Conservation (phyloP, 2,888 invertebrate genomes). For the Athrips mouffetella region DNA sequence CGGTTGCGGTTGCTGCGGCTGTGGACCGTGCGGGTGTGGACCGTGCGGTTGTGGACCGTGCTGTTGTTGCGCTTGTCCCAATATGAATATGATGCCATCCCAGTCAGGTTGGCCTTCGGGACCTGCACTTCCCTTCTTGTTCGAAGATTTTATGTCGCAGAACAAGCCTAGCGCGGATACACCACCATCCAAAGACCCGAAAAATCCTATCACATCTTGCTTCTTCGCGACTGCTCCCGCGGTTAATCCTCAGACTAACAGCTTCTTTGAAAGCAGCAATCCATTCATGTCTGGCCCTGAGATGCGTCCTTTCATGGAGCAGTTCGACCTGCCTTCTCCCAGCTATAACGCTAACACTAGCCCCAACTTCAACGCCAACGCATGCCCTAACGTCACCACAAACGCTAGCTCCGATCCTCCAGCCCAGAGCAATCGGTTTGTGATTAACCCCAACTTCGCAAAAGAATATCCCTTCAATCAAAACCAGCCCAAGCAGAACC, state of each 20-base stretch:
- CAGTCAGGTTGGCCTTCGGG: background rate
- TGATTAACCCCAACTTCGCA: background rate
- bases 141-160: too few relatives aligned
- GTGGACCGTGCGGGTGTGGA: conserved; percentile 20
- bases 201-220: too few relatives aligned
- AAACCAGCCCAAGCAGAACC: background rate
- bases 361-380: background rate
- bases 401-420: conserved; percentile 8
- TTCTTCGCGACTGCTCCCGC: too few relatives aligned
- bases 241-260: too few relatives aligned
- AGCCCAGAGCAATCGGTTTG: conserved; percentile 8
- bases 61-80: conserved; percentile 10
- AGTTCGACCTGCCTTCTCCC: background rate
- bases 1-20: conserved; percentile 19
- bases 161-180: background rate
- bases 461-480: background rate
- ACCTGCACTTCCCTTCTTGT: too few relatives aligned
- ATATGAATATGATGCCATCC: background rate
- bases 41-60: too few relatives aligned
- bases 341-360: background rate
- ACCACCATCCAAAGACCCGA: too few relatives aligned
- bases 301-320: background rate
- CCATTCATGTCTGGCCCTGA: too few relatives aligned
- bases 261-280: too few relatives aligned
- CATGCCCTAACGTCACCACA: background rate